Evolutionary conservation across 2,797 vertebrate species (phyloP), one percentile per base, ranked within the genome.

Genomic region (Acanthopagrus latus): DNA sequence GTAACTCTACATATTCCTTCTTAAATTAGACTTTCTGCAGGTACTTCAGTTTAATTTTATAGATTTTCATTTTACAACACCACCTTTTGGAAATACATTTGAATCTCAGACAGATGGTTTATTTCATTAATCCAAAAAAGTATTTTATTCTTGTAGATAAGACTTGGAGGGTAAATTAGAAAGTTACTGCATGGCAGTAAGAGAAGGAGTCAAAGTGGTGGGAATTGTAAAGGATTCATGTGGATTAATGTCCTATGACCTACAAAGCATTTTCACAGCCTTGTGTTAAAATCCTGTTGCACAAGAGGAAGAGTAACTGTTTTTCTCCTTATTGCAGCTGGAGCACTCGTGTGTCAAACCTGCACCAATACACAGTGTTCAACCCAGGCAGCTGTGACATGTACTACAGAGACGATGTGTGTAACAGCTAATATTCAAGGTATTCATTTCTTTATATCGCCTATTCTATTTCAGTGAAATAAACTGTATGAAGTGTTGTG

Each of bases 1-100:
- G 85, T 84, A 76, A 76, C 5, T 55, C 9, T 9, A 52, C 64
- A 59, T 52, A 33, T 46, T 55, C 33, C 5, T 6, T 33, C 46
- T 58, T 3, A 50, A 4, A 16, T 16, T 16, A 50, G 13, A 16
- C 7, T 29, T 64, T 63, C 60, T 63, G 44, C 21, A 25, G 59
- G 21, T 20, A 20, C 17, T 3, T 16, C 1, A 58, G 9, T 1
- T 1, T 3, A 16, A 18, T 27, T 46, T 27, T 25, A 46, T 16
- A 23, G 1, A 0, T 25, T 62, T 12, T 11, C 21, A 1, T 4
- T 51, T 10, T 9, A 8, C 27, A 27, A 27, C 47, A 48, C 3
- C 4, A 48, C 4, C 14, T 56, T 18, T 18, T 29, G 9, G 25
- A 56, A 55, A 25, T 2, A 0, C 6, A 1, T 9, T 23, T 23